Evolutionary conservation across 2,113 vertebrate genomes (phyloP).

Genomic region (Heterotis niloticus): DNA sequence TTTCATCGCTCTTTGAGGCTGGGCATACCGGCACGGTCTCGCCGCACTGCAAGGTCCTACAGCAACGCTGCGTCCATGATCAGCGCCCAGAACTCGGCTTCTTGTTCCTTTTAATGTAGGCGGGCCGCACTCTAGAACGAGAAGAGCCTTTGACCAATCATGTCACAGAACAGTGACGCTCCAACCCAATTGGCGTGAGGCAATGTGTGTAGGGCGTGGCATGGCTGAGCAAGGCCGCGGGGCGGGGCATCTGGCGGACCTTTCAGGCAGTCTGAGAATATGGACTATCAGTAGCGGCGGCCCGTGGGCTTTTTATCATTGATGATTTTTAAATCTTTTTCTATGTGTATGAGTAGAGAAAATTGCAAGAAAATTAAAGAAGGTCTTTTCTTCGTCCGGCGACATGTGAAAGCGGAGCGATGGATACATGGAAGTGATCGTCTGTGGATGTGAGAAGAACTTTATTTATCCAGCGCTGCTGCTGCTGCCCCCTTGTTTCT

Average conservation of each 20-base stretch:
- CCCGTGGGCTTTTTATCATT: slow-evolving; percentile 49
- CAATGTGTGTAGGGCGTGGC: slow-evolving; percentile 37
- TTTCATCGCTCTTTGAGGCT: neutral
- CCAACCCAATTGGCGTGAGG: neutral
- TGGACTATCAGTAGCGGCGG: slow-evolving; percentile 53
- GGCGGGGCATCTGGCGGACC: slow-evolving; percentile 57
- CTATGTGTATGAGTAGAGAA: slow-evolving; percentile 1
- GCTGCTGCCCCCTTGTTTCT: neutral
- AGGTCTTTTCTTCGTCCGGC: neutral
- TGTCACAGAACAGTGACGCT: neutral
- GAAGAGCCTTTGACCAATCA: slow-evolving; percentile 40
- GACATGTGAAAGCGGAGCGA: neutral
- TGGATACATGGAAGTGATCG: slow-evolving; percentile 23
- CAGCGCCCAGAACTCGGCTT: slow-evolving; percentile 31
- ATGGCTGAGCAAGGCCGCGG: slow-evolving; percentile 35
- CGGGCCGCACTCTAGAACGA: slow-evolving; percentile 27
- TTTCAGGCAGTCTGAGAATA: slow-evolving; percentile 62
- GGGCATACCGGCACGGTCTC: neutral
- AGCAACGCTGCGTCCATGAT: slow-evolving; percentile 12
- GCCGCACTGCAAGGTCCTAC: neutral
- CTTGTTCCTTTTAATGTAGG: slow-evolving; percentile 3
- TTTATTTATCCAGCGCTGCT: slow-evolving; percentile 24
- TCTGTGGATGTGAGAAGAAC: slow-evolving; percentile 20
- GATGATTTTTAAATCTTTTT: slow-evolving; percentile 20
- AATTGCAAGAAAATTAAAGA: neutral